Conservation (phyloP, 2,113 vertebrate genomes). For the Bubo bubo region DNA sequence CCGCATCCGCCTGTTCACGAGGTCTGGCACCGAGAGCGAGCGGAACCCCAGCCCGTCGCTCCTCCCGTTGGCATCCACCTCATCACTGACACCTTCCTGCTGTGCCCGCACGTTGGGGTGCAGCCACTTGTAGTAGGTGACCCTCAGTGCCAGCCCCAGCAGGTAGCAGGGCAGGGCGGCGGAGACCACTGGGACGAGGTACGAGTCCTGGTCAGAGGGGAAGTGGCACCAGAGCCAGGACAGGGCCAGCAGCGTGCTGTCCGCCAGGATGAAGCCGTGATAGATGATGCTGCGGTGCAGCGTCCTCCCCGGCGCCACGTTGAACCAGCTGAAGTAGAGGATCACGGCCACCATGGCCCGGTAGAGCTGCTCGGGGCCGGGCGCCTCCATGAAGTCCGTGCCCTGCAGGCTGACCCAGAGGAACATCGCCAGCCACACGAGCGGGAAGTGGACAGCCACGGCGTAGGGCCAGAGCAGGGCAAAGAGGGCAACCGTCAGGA, state of each 20-base stretch:
- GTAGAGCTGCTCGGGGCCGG: conserved; percentile 84
- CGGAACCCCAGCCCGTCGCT: accelerated
- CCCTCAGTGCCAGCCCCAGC: conserved; percentile 80
- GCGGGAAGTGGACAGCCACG: conserved; percentile 78
- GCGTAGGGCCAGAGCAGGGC: conserved; percentile 77
- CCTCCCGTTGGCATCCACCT: not conserved
- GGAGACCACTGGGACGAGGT: conserved; percentile 22
- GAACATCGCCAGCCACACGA: conserved; percentile 81
- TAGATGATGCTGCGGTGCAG: conserved; percentile 83
- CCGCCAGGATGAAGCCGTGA: conserved; percentile 79
- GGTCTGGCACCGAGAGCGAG: accelerated
- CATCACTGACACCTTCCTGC: accelerated
- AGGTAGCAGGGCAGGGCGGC: conserved; percentile 71
- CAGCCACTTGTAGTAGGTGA: conserved; percentile 85
- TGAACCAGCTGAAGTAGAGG: conserved; percentile 98
- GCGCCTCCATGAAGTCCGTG: conserved; percentile 87
- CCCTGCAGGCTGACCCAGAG: conserved; percentile 85
- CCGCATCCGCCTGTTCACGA: conserved; percentile 44
- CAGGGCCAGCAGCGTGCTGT: conserved; percentile 76
- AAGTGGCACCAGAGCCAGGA: conserved; percentile 75
- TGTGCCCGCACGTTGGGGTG: conserved; percentile 71
- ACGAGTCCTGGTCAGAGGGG: conserved; percentile 27
- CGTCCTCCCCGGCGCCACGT: conserved; percentile 82
- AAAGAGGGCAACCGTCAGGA: conserved; percentile 83
- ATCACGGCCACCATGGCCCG: conserved; percentile 84